Conservation (phyloP, 2,888 invertebrate species). For the Xestia ashworthii region DNA sequence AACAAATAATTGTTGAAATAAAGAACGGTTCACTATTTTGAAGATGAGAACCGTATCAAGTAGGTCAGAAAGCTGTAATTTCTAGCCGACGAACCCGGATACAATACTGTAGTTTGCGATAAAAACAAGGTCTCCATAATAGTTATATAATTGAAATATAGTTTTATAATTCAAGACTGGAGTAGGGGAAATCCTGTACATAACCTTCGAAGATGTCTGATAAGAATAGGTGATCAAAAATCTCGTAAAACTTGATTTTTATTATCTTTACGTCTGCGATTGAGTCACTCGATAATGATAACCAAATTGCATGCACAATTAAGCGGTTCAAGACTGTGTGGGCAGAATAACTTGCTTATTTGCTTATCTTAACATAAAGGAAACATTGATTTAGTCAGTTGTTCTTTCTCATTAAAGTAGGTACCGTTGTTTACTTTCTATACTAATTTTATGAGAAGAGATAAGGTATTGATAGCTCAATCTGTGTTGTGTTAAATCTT, state of each 20-base stretch:
- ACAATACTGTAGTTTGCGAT: conserved; percentile 8
- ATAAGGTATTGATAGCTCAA: neutral
- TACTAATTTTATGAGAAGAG: conserved; percentile 11
- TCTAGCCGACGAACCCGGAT: conserved; percentile 54
- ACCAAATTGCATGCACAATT: conserved; percentile 44
- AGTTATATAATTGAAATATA: no score
- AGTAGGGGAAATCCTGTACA: conserved; percentile 1
- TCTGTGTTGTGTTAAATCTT: neutral
- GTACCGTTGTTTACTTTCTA: conserved; percentile 1
- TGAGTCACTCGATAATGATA: conserved; percentile 32
- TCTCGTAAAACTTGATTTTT: conserved; percentile 16
- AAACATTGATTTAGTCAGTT: conserved; percentile 1
- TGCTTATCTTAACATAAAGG: conserved; percentile 11
- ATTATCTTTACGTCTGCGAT: conserved; percentile 8
- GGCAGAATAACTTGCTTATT: conserved; percentile 13
- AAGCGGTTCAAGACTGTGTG: conserved; percentile 11
- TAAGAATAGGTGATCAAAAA: neutral
- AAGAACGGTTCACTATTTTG: conserved; percentile 38
- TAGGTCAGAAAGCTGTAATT: conserved; percentile 56
- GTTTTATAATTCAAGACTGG: neutral
- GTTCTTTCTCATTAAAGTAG: conserved; percentile 9
- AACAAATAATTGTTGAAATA: conserved; percentile 23
- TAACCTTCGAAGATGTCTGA: neutral
- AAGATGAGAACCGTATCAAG: conserved; percentile 51
- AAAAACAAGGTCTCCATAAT: neutral